Conservation (phyloP, 2,797 vertebrate species). For the Arrhamphus sclerolepis region DNA sequence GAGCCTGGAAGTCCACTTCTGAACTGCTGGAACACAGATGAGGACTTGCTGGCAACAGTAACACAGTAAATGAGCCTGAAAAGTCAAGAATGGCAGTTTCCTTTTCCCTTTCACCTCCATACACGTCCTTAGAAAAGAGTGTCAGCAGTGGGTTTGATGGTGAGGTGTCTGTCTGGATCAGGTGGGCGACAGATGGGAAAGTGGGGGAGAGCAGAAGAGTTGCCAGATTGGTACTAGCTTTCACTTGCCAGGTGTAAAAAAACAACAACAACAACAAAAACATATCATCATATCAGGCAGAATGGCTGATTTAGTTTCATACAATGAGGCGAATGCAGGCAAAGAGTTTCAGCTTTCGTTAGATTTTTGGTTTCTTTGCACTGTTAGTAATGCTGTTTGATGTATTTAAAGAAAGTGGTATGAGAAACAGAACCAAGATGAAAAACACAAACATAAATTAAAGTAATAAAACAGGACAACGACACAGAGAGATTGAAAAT, state of each 20-base stretch:
- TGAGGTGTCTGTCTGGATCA: constrained; percentile 53
- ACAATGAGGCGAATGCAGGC: constrained; percentile 14
- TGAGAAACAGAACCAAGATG: neutral
- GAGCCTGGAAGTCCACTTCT: constrained; percentile 1
- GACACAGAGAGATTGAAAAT: neutral
- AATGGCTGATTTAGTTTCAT: constrained; percentile 27
- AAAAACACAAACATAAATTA: neutral
- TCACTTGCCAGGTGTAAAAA: constrained; percentile 37
- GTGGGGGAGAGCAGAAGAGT: constrained; percentile 50
- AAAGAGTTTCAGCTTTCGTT: constrained; percentile 7
- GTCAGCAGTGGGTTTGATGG: constrained; percentile 2
- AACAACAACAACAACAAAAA: no score
- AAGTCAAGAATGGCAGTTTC: neutral
- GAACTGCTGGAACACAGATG: neutral
- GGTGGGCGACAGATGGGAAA: constrained; percentile 67
- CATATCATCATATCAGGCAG: constrained; percentile 19
- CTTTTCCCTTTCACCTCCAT: constrained; percentile 1
- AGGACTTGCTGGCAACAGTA: neutral
- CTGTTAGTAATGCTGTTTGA: neutral
- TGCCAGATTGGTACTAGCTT: constrained; percentile 58
- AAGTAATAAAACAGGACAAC: no score
- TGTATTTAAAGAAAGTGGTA: neutral
- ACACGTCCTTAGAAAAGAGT: neutral
- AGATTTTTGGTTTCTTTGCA: neutral
- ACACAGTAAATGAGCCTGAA: neutral